Conservation (phyloP, 2,888 invertebrate species). For the Hypselothyrea guttata region DNA sequence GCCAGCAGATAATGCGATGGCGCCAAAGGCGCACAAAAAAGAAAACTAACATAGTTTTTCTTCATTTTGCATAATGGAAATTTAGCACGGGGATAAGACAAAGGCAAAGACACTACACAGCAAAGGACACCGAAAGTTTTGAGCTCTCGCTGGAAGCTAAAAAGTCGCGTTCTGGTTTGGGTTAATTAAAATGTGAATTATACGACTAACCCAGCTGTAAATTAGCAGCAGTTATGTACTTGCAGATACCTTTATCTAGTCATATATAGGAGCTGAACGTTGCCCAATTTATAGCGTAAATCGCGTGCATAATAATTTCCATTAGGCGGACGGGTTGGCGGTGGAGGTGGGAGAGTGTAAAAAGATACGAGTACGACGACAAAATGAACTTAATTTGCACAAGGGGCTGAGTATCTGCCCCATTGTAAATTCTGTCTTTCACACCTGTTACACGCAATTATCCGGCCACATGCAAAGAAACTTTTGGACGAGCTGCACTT, state of each 20-base stretch:
- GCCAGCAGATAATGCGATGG: conserved; percentile 26
- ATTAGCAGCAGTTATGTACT: conserved; percentile 19
- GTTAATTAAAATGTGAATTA: conserved; percentile 52
- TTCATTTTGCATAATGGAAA: conserved; percentile 67
- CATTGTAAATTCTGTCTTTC: conserved; percentile 75
- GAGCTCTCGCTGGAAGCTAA: conserved; percentile 27
- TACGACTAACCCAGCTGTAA: conserved; percentile 34
- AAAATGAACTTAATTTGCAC: conserved; percentile 61
- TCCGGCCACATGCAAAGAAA: conserved; percentile 66
- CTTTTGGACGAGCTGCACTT: conserved; percentile 58
- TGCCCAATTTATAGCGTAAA: conserved; percentile 38
- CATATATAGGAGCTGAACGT: conserved; percentile 8
- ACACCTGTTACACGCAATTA: conserved; percentile 78
- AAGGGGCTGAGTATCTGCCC: conserved; percentile 21
- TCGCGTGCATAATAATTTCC: conserved; percentile 67
- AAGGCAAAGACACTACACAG: background rate
- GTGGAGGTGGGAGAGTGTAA: background rate
- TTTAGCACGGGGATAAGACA: conserved; percentile 45
- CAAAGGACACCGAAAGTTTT: conserved; percentile 42
- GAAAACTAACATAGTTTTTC: conserved; percentile 61
- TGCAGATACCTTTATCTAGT: background rate
- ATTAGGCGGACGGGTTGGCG: conserved; percentile 27
- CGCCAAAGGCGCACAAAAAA: conserved; percentile 28
- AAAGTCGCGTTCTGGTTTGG: conserved; percentile 34
- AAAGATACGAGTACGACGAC: conserved; percentile 13